phyloP scores from a whole-genome alignment of 2,797 vertebrate genomes.

The Galago senegalensis region DNA sequence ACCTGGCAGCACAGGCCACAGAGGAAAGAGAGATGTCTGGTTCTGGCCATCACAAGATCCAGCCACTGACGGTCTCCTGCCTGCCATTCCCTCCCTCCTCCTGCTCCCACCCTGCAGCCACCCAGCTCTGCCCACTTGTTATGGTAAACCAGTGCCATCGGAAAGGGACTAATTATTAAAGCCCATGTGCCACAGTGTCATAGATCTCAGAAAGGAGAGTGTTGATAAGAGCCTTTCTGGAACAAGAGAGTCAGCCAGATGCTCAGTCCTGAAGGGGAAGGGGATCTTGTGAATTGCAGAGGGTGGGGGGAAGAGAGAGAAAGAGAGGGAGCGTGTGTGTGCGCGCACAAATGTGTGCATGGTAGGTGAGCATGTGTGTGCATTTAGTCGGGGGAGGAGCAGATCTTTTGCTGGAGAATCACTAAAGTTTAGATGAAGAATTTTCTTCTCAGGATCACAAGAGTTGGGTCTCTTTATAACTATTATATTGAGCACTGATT shows the following conservation, averaged over 20 bases:
- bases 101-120: neutral
- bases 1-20: neutral
- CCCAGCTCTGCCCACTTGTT: neutral
- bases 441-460: neutral
- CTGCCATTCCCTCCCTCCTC: neutral
- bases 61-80: neutral
- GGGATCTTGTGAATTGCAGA: neutral
- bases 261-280: neutral
- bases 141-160: neutral
- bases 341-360: too few species aligned
- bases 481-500: neutral
- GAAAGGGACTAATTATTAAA: neutral
- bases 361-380: too few species aligned
- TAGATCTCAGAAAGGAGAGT: neutral
- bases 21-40: neutral
- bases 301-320: neutral
- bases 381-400: neutral
- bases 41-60: neutral
- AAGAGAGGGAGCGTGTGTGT: neutral
- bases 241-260: conserved; percentile 50
- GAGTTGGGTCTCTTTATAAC: neutral
- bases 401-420: conserved; percentile 44
- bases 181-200: neutral
- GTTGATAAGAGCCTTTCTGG: neutral
- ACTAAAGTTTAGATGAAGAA: conserved; percentile 2